phyloP scores from a whole-genome alignment of 2,888 invertebrate species.

The Oeneis ivallda region DNA sequence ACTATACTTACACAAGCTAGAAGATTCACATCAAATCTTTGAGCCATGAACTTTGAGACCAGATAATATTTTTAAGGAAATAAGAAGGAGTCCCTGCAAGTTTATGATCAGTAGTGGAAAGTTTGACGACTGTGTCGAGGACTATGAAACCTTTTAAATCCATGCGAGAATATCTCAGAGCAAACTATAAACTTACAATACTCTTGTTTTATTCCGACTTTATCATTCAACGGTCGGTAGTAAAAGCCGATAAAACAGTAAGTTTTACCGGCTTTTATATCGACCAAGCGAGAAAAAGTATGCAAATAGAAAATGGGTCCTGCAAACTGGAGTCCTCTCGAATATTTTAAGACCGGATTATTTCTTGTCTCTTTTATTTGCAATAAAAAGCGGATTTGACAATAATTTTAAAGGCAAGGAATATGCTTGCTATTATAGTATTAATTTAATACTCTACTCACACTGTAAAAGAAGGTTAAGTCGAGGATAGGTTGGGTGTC shows the following conservation, averaged over 20 bases:
- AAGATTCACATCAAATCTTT: too few species aligned
- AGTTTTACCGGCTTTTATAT: too few species aligned
- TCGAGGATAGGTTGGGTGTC: too few species aligned
- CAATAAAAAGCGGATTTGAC: background rate
- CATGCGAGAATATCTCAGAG: background rate
- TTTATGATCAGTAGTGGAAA: too few species aligned
- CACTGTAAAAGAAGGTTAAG: too few species aligned
- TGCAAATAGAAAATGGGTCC: constrained; percentile 23
- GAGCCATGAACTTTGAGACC: too few species aligned
- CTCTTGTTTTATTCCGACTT: background rate
- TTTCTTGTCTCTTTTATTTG: constrained; percentile 18
- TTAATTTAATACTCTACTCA: too few species aligned
- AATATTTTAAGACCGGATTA: constrained; percentile 19
- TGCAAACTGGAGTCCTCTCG: constrained; percentile 12
- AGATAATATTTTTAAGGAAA: too few species aligned
- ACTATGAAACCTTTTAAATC: background rate
- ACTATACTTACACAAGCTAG: too few species aligned
- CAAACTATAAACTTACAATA: background rate
- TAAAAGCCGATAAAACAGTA: background rate
- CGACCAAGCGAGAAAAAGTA: constrained; percentile 18
- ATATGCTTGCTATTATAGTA: background rate
- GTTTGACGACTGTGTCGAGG: too few species aligned
- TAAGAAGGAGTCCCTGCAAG: too few species aligned
- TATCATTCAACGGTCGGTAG: constrained; percentile 24
- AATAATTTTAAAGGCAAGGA: background rate